Conservation (phyloP, 2,113 vertebrate species). For the Pseudorhombus dupliciocellatus region DNA sequence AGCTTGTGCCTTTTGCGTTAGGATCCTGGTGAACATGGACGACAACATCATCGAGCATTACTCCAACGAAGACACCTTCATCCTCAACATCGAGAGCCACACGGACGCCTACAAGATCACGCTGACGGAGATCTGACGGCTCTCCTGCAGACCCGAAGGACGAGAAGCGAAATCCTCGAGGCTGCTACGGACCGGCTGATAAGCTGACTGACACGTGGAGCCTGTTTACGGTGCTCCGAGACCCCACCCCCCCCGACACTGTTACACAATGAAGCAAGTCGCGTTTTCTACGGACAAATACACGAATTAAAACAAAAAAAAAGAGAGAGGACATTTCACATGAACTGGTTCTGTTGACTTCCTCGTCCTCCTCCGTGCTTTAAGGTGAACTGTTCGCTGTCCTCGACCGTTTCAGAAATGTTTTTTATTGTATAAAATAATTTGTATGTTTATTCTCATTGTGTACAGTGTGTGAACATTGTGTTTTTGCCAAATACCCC, state of each 20-base stretch:
- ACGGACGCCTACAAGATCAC: slow-evolving; percentile 93
- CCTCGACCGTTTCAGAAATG: slow-evolving; percentile 26
- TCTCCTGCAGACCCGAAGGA: slow-evolving; percentile 3
- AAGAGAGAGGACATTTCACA: slow-evolving; percentile 1
- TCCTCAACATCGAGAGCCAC: slow-evolving; percentile 91
- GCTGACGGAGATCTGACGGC: slow-evolving; percentile 87
- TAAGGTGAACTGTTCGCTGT: slow-evolving; percentile 17
- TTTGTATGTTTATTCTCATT: slow-evolving; percentile 39
- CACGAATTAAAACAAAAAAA: background rate
- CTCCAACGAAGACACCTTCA: slow-evolving; percentile 97
- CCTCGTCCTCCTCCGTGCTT: background rate
- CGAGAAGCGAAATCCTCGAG: slow-evolving; percentile 31
- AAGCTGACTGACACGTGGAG: slow-evolving; percentile 50
- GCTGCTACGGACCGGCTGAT: slow-evolving; percentile 46
- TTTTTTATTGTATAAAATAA: slow-evolving; percentile 66
- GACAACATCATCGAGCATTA: slow-evolving; percentile 99
- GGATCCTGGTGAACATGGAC: slow-evolving; percentile 98
- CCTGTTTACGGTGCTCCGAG: background rate
- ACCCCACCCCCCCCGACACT: slow-evolving; percentile 18
- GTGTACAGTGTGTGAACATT: slow-evolving; percentile 58
- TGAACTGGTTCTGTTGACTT: slow-evolving; percentile 32
- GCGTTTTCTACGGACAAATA: background rate
- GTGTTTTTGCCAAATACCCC: slow-evolving; percentile 57
- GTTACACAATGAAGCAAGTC: slow-evolving; percentile 56
- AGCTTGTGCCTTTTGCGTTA: slow-evolving; percentile 50